Evolutionary conservation across 2,888 invertebrate genomes (phyloP), one percentile per base, ranked within the genome.

Genomic region (Latrodectus elegans): DNA sequence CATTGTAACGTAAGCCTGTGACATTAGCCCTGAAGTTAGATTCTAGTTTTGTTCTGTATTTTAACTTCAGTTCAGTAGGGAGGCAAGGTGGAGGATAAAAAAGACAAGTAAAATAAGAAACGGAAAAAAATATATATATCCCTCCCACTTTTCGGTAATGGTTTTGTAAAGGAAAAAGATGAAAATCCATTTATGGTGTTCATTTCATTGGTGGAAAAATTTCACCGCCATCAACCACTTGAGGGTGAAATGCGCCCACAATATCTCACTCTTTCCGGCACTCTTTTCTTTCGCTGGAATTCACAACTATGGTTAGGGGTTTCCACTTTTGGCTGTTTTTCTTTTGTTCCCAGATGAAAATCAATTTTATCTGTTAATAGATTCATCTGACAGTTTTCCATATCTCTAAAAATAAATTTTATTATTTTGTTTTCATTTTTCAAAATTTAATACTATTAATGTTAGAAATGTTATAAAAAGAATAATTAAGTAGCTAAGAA

Each of bases 171-270:
- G 81, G 22, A 55, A 68, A 68, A 65, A 55, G 79, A 70, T 68
- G 68, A 67, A 82, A 82, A 82, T 82, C 82, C 82, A 82, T 82
- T 82, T 82, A 82, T 67, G 60, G 82, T 68, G 75, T 82, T 82
- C 75, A 70, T 75, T 75, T 75, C 70, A 75, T 68, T 74, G 55
- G 82, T 53, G 55, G 67, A 68, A 75, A 81, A 82, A 75, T 82
- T 75, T 82, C 75, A 53, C 71, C 60, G 70, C 79, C 79, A 79
- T 75, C 75, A 82, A 68, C 74, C 82, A 75, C 75, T 82, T 82
- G 82, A 68, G 68, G 82, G 82, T 82, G 82, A 75, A 82, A 82
- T 70, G 82, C 82, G 52, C 68, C 75, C 75, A 70, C 70, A 74
- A 70, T 74, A 75, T 68, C 67, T 82, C 65, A 73, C 75, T 82